Base-by-base conservation (phyloP, 2,888 invertebrate species). In the Abrostola tripartita region DNA sequence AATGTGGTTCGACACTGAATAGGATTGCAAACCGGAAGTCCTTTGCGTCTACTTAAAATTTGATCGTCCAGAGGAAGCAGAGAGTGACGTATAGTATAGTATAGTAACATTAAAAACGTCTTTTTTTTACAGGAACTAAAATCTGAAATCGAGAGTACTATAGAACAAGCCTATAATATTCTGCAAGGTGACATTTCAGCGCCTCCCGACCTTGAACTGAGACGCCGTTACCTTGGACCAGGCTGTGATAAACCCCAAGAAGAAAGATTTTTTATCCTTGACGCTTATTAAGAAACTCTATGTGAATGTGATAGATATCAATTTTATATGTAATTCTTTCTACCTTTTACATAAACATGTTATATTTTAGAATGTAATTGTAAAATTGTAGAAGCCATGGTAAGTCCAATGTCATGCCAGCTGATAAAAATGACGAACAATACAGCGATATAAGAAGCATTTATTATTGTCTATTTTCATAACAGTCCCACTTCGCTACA, bases 121-220 rank as follows among this genome's bases (percentile, higher is more conserved):
- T 5, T 49, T 35, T 49, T 50, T 49, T 90, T 85, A 52, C 87
- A 95, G 95, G 90, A 90, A 52, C 81, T 95, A 71, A 91, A 91
- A 79, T 81, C 89, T 37, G 93, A 94, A 83, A 95, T 95, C 74
- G 92, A 95, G 83, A 87, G 82, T 73, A 89, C 94, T 61, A 93
- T 96, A 85, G 91, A 92, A 61, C 93, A 95, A 87, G 95, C 95
- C 65, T 91, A 91, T 75, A 86, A 85, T 70, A 95, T 96, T 78
- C 91, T 96, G 72, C 92, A 94, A 78, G 93, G 94, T 64, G 95
- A 95, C 78, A 87, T 95, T 70, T 92, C 95, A 11, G 94, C 95
- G 57, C 95, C 95, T 7, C 90, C 91, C 61, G 95, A 93, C 81
- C 89, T 95, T 49, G 92, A 92, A 75, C 81, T 93, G 53, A 81